These are phyloP conservation scores for Hippotragus niger DNA, from an alignment of 2,113 vertebrate species.

Conservation along the genomic window DNA sequence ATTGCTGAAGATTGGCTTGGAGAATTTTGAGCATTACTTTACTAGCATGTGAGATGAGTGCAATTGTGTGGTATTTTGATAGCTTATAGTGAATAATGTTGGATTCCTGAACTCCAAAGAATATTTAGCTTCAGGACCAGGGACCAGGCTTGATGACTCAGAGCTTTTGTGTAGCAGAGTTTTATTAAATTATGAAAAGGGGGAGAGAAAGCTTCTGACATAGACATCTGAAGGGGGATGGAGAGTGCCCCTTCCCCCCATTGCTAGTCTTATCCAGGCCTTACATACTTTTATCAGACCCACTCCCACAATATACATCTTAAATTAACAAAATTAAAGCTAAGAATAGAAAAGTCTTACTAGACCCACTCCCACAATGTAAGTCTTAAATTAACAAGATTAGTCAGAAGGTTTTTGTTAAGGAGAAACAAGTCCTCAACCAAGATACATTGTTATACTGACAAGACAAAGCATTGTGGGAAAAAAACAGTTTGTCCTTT, in stretches of 20 bases:
- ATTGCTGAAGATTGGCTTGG: too few relatives aligned
- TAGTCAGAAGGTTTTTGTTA: neutral
- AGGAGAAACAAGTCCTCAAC: neutral
- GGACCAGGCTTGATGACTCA: neutral
- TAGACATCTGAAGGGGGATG: neutral
- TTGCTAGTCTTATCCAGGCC: neutral
- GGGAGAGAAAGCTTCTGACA: neutral
- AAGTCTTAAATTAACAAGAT: neutral
- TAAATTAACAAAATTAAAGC: neutral
- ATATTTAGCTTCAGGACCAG: neutral
- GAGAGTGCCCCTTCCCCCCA: fast-evolving
- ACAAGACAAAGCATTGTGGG: neutral
- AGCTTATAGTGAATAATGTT: neutral
- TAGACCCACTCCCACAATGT: neutral
- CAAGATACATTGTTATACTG: neutral
- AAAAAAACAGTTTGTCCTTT: neutral
- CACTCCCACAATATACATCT: neutral
- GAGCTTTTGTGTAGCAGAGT: neutral
- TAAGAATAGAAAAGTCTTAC: neutral
- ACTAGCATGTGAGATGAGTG: too few relatives aligned
- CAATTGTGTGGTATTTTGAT: too few relatives aligned
- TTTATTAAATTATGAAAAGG: neutral
- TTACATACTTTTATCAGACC: neutral
- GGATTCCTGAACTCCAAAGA: neutral
- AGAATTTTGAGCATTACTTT: too few relatives aligned